Percentiles rank a stretch among this genome's conserved stretches.
Evolutionary conservation across 64 coral and sea anemone genomes (phyloP).

Genomic region (Actinia tenebrosa): DNA sequence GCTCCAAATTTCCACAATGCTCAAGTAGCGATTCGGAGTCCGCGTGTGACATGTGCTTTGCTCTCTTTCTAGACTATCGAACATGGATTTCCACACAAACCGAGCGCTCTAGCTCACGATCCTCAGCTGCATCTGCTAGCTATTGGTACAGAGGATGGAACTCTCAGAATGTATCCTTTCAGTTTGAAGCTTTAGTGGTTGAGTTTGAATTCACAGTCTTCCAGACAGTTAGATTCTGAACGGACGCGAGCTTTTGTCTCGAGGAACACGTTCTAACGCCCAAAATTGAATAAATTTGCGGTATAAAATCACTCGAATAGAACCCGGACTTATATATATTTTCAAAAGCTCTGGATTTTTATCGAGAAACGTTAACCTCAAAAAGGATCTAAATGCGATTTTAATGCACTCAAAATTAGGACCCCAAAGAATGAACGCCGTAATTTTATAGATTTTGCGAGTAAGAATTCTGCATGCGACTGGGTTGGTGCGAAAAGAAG

Average conservation of each 20-base stretch:
- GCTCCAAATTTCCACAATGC: constrained; percentile 17
- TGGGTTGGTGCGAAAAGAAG: background rate
- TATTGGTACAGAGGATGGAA: constrained; percentile 87
- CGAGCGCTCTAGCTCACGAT: constrained; percentile 94
- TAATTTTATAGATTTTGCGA: background rate
- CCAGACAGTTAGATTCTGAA: constrained; percentile 33
- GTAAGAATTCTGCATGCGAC: background rate
- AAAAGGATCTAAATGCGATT: background rate
- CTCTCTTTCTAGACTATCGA: constrained; percentile 86
- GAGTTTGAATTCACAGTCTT: background rate
- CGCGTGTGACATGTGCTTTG: constrained; percentile 85
- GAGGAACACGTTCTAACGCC: constrained; percentile 22
- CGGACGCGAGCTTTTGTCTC: constrained; percentile 36
- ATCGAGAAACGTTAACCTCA: background rate
- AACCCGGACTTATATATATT: background rate
- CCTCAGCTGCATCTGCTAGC: constrained; percentile 75
- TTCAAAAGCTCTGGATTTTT: background rate
- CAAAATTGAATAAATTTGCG: constrained; percentile 19
- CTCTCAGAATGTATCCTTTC: constrained; percentile 98
- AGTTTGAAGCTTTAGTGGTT: background rate
- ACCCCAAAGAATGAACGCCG: background rate
- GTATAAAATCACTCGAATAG: background rate
- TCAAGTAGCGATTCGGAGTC: background rate
- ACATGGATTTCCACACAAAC: constrained; percentile 99
- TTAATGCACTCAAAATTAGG: constrained; percentile 12